Evolutionary conservation across 1,140 invertebrate species (phyloP).

Genomic region (Lasioglossum baleicum): DNA sequence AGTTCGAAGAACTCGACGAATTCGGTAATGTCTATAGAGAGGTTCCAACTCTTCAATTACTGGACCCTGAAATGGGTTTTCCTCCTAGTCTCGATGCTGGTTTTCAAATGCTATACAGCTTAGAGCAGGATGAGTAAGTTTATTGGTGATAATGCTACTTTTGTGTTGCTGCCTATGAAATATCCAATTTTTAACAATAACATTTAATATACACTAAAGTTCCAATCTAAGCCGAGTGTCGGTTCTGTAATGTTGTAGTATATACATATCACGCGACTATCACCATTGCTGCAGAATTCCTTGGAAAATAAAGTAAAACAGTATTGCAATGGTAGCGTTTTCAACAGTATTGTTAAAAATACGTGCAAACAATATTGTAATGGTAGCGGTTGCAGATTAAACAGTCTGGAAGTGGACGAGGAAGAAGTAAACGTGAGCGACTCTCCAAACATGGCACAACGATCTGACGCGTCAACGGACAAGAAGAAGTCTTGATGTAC

Average conservation of each 20-base stretch:
- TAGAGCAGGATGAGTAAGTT: constrained; percentile 79
- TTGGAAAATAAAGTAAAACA: too few species aligned
- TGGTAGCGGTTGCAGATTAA: constrained; percentile 66
- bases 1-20: constrained; percentile 76
- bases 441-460: constrained; percentile 57
- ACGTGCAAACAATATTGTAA: background rate
- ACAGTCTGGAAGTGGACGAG: constrained; percentile 74
- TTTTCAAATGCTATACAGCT: constrained; percentile 80
- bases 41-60: constrained; percentile 77
- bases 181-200: too few species aligned
- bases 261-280: too few species aligned
- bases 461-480: constrained; percentile 21
- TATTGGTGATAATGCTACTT: background rate
- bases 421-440: constrained; percentile 72
- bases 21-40: constrained; percentile 76
- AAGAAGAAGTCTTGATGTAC: constrained; percentile 45
- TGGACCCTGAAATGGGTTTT: constrained; percentile 78
- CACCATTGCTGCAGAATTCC: too few species aligned
- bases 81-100: constrained; percentile 79
- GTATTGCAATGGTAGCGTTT: too few species aligned
- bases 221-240: too few species aligned
- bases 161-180: background rate
- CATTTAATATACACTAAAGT: too few species aligned
- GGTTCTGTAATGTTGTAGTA: too few species aligned
- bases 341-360: too few species aligned